phyloP scores from a whole-genome alignment of 2,888 invertebrate genomes.

The Protodeltote pygarga region DNA sequence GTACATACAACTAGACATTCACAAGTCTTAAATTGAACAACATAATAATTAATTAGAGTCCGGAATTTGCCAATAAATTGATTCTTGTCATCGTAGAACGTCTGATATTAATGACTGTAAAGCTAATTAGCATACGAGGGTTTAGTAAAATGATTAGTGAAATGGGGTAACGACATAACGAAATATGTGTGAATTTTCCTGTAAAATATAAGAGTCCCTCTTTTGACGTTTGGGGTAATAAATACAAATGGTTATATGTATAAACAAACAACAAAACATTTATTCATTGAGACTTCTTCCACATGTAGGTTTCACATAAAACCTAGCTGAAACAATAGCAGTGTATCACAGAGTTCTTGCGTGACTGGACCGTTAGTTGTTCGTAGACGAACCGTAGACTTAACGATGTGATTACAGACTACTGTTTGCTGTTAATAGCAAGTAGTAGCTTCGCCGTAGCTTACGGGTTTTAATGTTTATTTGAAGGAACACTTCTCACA shows the following conservation, averaged over 20 bases:
- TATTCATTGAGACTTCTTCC: conserved; percentile 2
- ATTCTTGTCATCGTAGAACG: background rate
- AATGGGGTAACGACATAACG: no score
- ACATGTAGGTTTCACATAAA: conserved; percentile 15
- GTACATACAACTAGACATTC: no score
- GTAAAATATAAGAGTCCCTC: no score
- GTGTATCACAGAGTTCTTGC: conserved; percentile 34
- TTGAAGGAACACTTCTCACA: conserved; percentile 7
- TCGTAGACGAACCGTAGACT: conserved; percentile 33
- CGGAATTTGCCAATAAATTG: background rate
- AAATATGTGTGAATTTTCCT: no score
- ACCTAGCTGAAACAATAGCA: conserved; percentile 41
- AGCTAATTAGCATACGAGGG: no score
- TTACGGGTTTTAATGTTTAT: conserved; percentile 13
- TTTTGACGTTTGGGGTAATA: no score
- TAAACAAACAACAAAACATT: no score
- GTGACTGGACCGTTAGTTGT: conserved; percentile 46
- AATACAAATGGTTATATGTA: no score
- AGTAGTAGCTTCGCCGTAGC: conserved; percentile 15
- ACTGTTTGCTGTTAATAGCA: conserved; percentile 30
- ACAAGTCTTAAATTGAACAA: no score
- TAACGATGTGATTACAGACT: conserved; percentile 33
- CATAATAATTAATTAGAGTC: conserved; percentile 3
- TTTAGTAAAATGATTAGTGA: no score
- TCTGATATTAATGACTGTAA: background rate